Base-by-base conservation (phyloP, 2,888 invertebrate genomes). In the Lottia gigantea region DNA sequence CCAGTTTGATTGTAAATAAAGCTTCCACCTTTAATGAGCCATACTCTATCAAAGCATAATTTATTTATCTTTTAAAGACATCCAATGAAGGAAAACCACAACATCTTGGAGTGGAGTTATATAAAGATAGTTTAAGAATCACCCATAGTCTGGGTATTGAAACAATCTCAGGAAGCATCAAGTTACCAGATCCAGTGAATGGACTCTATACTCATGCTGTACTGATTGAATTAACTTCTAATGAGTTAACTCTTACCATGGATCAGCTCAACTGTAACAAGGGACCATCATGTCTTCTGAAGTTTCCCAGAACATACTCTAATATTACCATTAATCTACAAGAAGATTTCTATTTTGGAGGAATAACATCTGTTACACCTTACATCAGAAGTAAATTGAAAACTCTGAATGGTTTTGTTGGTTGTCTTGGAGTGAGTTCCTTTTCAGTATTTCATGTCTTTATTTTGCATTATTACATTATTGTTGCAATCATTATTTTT, bases 381-480 rank as follows among this genome's bases (percentile, higher is more conserved):
- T 86, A 81, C 71, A 73, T 82, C 19, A 71, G 85, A 64, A 85
- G 83, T 70, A 82, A 81, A 71, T 70, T 84, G 55, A 71, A 64
- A 15, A 78, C 78, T 11, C 62, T 71, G 11, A 71, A 70, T 1
- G 78, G 79, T 15, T 85, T 82, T 72, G 74, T 68, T 31, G 86
- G 86, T 3, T 86, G 86, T 74, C 71, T 86, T 26, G 84, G 84
- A 75, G 86, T 86, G 76, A 80, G 79, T 71, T 1, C 11, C 40
- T 40, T 40, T 40, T 40, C 11, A 8, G 40, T 8, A 40, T 40
- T 40, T 40, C 40, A n/a, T n/a, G 3, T 31, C 31, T 31, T 40
- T 11, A 40, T 11, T 40, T 40, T 40, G 31, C 6, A 31, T 31
- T 31, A n/a, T n/a, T n/a, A n/a, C n/a, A n/a, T n/a, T n/a, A n/a